These are phyloP conservation scores for Lucinisca nassula DNA, from an alignment of 2,888 invertebrate genomes.

Conservation along the genomic window DNA sequence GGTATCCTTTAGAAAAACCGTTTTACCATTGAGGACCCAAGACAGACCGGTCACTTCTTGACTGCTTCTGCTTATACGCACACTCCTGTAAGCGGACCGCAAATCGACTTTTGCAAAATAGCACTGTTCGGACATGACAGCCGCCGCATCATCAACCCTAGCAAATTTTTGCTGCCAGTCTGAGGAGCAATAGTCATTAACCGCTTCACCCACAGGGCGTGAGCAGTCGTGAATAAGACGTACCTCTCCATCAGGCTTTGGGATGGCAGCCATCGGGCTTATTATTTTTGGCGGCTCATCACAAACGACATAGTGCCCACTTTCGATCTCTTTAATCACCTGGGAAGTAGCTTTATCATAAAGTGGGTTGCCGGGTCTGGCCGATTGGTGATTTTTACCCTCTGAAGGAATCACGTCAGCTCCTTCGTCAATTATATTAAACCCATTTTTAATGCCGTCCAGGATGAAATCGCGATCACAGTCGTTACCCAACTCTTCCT, in stretches of 20 bases:
- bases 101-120: not conserved
- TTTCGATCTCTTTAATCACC: too few species aligned
- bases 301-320: not conserved
- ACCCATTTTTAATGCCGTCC: too few species aligned
- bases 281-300: not conserved
- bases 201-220: not conserved
- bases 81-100: not conserved
- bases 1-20: not conserved
- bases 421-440: too few species aligned
- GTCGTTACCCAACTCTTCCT: not conserved
- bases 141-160: not conserved
- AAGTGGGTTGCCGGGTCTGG: too few species aligned
- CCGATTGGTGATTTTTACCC: too few species aligned
- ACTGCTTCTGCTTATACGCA: not conserved
- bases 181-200: not conserved
- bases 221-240: not conserved
- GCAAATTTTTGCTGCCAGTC: not conserved
- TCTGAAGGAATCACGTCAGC: too few species aligned
- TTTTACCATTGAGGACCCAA: not conserved
- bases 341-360: too few species aligned
- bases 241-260: not conserved
- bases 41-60: not conserved
- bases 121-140: not conserved
- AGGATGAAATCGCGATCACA: not conserved
- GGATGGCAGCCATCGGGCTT: not conserved